Evolutionary conservation across 2,113 vertebrate genomes (phyloP).

Genomic region (Xenopus borealis): DNA sequence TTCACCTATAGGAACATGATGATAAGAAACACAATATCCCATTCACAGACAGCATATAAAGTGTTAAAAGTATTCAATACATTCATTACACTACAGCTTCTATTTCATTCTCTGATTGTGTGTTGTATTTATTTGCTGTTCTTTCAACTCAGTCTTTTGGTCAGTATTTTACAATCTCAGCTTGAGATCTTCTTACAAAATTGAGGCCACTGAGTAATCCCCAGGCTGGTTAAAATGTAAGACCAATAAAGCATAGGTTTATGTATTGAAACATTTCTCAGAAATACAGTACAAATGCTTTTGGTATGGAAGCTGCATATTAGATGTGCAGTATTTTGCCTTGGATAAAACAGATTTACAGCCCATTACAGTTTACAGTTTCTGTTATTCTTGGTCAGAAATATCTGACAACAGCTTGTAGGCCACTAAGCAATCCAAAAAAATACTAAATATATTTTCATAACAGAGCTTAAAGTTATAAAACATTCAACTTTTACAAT

Average conservation of each 20-base stretch:
- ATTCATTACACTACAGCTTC: too few species aligned
- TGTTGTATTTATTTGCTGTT: too few species aligned
- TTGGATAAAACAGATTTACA: neutral
- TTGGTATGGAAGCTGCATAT: neutral
- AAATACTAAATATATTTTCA: neutral
- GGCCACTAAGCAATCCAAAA: neutral
- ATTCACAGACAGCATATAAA: too few species aligned
- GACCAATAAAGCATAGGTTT: slow-evolving; percentile 19
- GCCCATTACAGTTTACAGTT: neutral
- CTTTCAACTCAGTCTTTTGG: neutral
- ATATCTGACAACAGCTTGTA: neutral
- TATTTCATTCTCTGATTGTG: too few species aligned
- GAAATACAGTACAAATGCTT: neutral
- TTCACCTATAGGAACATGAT: too few species aligned
- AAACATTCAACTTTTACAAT: too few species aligned
- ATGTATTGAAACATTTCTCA: neutral
- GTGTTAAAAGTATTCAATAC: too few species aligned
- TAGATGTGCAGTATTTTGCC: neutral
- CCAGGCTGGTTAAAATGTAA: neutral
- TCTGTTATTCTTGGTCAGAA: slow-evolving; percentile 10
- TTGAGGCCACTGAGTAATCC: slow-evolving; percentile 8
- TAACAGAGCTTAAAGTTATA: too few species aligned
- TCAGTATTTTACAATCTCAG: neutral
- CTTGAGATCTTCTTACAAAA: neutral
- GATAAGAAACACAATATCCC: too few species aligned